phyloP scores from a whole-genome alignment of 2,113 vertebrate species.

The Platysternon megacephalum region DNA sequence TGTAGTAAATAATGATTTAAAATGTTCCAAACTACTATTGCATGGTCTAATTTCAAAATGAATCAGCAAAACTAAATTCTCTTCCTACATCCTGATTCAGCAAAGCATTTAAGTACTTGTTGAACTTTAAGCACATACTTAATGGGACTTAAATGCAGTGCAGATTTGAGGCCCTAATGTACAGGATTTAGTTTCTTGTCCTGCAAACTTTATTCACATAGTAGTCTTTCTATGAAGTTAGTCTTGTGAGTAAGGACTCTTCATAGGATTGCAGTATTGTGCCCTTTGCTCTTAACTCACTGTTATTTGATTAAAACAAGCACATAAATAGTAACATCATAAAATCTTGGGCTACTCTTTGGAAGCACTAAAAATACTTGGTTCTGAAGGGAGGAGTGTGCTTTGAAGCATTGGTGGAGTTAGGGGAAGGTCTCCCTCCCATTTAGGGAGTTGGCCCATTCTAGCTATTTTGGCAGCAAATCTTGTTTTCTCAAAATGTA shows the following conservation, averaged over 20 bases:
- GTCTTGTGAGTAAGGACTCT: not conserved
- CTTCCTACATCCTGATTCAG: not conserved
- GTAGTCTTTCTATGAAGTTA: not conserved
- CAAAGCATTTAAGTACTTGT: not conserved
- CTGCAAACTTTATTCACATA: not conserved
- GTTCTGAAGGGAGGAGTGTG: not conserved
- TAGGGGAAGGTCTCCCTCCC: not conserved
- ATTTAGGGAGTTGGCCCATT: slow-evolving; percentile 45
- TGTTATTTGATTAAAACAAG: not conserved
- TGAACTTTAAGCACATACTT: not conserved
- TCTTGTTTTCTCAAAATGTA: slow-evolving; percentile 38
- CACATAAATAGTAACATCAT: accelerated
- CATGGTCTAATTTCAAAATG: not conserved
- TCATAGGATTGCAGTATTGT: not conserved
- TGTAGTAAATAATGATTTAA: not conserved
- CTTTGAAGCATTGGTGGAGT: not conserved
- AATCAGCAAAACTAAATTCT: not conserved
- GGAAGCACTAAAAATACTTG: not conserved
- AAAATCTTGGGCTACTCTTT: not conserved
- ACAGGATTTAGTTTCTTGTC: not conserved
- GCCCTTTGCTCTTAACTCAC: not conserved
- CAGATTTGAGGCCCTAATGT: not conserved
- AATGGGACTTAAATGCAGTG: not conserved
- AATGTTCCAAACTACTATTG: not conserved
- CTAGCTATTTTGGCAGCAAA: slow-evolving; percentile 68